Conservation (phyloP, 2,888 invertebrate genomes). For the Operophtera brumata region DNA sequence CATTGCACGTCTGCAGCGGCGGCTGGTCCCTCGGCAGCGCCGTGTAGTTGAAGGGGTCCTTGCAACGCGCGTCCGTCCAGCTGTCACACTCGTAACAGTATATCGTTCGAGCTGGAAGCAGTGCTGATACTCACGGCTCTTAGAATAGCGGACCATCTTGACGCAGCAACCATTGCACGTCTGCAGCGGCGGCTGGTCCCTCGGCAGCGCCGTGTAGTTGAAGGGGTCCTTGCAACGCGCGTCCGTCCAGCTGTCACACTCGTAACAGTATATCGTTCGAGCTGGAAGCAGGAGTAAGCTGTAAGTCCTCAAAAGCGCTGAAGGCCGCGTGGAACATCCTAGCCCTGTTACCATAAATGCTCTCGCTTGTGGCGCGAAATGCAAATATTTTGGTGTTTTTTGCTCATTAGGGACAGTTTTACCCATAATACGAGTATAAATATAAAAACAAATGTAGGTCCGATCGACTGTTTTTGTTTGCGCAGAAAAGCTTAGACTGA, state of each 20-base stretch:
- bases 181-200: slow-evolving; percentile 93
- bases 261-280: slow-evolving; percentile 94
- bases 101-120: slow-evolving; percentile 87
- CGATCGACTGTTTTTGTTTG: no score
- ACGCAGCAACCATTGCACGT: slow-evolving; percentile 97
- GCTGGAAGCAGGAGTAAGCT: slow-evolving; percentile 73
- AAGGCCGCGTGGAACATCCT: no score
- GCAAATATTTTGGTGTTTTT: no score
- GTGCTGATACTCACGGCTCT: slow-evolving; percentile 86
- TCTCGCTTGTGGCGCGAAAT: no score
- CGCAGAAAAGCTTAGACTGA: no score
- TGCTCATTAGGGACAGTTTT: no score
- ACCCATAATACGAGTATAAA: no score
- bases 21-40: slow-evolving; percentile 93
- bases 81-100: slow-evolving; percentile 97
- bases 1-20: slow-evolving; percentile 92
- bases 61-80: slow-evolving; percentile 93
- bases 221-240: slow-evolving; percentile 94
- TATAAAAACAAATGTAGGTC: no score
- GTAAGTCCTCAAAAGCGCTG: background rate
- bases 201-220: slow-evolving; percentile 93
- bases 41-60: slow-evolving; percentile 96
- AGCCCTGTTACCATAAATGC: no score
- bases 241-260: slow-evolving; percentile 96
- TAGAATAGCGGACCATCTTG: slow-evolving; percentile 95